Conservation (phyloP, 2,113 vertebrate genomes). For the Globicephala melas region DNA sequence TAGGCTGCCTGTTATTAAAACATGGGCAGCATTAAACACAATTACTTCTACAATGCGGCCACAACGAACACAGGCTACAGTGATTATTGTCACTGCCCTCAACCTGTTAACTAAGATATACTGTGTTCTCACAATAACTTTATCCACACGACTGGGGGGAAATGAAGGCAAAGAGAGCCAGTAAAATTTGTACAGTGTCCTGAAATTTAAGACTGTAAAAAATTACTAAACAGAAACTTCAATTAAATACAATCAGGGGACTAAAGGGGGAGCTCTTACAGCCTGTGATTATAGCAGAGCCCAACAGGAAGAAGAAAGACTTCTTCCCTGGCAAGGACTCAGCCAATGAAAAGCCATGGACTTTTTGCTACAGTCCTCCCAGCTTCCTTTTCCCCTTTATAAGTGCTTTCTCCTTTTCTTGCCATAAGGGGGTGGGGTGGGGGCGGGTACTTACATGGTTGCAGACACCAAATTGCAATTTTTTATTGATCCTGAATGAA, state of each 20-base stretch:
- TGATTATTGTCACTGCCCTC: background rate
- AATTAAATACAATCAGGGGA: background rate
- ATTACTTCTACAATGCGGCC: slow-evolving; percentile 41
- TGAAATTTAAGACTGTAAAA: background rate
- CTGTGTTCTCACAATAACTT: background rate
- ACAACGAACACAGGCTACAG: background rate
- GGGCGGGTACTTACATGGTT: background rate
- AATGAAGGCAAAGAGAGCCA: background rate
- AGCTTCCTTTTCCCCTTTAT: too few relatives aligned
- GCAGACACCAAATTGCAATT: background rate
- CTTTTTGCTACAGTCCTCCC: too few relatives aligned
- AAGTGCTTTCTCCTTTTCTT: background rate
- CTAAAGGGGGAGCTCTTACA: background rate
- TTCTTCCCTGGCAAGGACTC: background rate
- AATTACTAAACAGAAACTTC: background rate
- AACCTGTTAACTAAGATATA: slow-evolving; percentile 33
- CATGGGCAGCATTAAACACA: slow-evolving; percentile 34
- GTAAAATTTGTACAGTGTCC: background rate
- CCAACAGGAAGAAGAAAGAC: background rate
- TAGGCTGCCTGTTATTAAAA: slow-evolving; percentile 56
- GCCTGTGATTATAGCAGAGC: background rate
- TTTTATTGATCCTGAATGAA: background rate
- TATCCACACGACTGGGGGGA: background rate
- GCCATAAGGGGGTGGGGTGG: background rate
- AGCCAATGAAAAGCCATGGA: background rate